Conservation (phyloP, 2,113 vertebrate genomes). For the Sylvilagus bachmani region DNA sequence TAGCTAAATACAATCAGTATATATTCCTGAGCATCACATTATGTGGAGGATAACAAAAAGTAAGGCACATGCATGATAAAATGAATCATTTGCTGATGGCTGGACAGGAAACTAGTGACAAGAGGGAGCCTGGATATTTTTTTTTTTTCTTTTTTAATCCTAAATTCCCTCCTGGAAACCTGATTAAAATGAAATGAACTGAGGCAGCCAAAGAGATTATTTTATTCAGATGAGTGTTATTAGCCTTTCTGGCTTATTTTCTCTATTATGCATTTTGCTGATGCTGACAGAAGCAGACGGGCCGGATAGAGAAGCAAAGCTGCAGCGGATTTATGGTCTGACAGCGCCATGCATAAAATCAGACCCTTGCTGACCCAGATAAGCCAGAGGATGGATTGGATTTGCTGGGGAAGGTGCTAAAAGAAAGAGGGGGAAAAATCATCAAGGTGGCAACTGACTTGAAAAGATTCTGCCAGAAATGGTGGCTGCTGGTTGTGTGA, state of each 20-base stretch:
- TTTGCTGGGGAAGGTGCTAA: conserved; percentile 71
- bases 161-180: conserved; percentile 68
- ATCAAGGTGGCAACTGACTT: conserved; percentile 66
- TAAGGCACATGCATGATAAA: conserved; percentile 14
- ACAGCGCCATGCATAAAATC: conserved; percentile 75
- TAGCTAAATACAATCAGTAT: conserved; percentile 36
- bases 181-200: conserved; percentile 71
- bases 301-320: conserved; percentile 78
- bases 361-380: conserved; percentile 83
- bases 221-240: conserved; percentile 78
- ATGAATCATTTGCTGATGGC: conserved; percentile 30
- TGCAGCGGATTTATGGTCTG: conserved; percentile 67
- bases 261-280: conserved; percentile 78
- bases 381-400: conserved; percentile 75
- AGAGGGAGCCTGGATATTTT: conserved; percentile 23
- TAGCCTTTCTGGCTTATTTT: conserved; percentile 66
- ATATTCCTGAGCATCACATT: neutral
- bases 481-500: conserved; percentile 35
- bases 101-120: conserved; percentile 40
- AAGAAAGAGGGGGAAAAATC: neutral
- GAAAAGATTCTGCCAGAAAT: conserved; percentile 64
- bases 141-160: conserved; percentile 37
- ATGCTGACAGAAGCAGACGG: conserved; percentile 71
- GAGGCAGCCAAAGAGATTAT: conserved; percentile 73
- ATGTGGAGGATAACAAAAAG: neutral